A percentile compares a stretch with the other conserved stretches of the same genome.
These are phyloP conservation scores for Augochlora pura DNA, from an alignment of 1,140 invertebrate genomes.

Conservation along the genomic window DNA sequence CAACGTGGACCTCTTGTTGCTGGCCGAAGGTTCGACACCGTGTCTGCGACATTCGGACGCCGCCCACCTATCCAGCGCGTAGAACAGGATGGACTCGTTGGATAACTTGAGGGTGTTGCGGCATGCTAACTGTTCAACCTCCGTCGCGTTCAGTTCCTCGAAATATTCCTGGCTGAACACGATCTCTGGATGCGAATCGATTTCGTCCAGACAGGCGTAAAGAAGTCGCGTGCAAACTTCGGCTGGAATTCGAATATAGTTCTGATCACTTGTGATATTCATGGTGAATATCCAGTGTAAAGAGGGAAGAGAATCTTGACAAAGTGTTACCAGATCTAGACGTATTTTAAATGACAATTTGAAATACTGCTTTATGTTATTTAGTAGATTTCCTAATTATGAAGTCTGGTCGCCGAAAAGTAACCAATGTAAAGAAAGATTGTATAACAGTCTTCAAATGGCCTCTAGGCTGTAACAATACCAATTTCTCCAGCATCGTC, in stretches of 20 bases:
- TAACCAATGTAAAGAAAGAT: too few relatives aligned
- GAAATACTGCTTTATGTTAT: too few relatives aligned
- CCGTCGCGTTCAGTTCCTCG: constrained; percentile 83
- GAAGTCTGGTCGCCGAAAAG: too few relatives aligned
- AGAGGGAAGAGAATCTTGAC: background rate
- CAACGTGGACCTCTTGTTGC: constrained; percentile 83
- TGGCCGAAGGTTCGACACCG: constrained; percentile 82
- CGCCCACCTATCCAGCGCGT: constrained; percentile 85
- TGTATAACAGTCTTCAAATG: too few relatives aligned
- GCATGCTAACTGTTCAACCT: constrained; percentile 82
- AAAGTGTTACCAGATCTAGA: too few relatives aligned
- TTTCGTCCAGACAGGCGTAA: constrained; percentile 82
- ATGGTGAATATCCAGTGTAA: background rate
- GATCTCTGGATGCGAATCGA: constrained; percentile 83
- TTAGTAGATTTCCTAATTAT: too few relatives aligned
- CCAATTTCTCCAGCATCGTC: constrained; percentile 71
- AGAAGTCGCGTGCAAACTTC: constrained; percentile 82
- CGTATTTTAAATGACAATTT: too few relatives aligned
- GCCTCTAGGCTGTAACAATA: background rate
- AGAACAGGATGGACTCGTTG: constrained; percentile 82
- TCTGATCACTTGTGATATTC: constrained; percentile 2
- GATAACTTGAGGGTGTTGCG: constrained; percentile 82
- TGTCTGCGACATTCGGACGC: constrained; percentile 84
- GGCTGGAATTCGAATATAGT: constrained; percentile 62
- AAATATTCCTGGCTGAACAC: constrained; percentile 84